Evolutionary conservation across 2,113 vertebrate species (phyloP).

Genomic region (Lucifuga dentata): DNA sequence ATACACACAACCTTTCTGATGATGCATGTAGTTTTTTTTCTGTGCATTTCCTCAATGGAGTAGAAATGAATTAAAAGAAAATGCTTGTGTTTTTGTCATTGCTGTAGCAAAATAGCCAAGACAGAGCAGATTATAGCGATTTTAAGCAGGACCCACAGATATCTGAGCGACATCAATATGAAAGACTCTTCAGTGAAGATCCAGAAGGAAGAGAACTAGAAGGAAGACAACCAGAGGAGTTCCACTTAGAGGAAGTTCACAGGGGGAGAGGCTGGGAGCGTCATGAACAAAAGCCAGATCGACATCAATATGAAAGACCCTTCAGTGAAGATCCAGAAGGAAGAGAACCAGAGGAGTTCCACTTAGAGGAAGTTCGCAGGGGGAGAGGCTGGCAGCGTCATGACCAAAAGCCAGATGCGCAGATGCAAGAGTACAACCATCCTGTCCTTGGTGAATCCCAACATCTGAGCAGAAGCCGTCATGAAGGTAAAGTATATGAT

Average conservation of each 20-base stretch:
- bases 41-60: background rate
- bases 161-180: slow-evolving; percentile 24
- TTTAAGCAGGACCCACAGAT: slow-evolving; percentile 12
- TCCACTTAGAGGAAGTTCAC: slow-evolving; percentile 20
- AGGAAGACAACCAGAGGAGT: slow-evolving; percentile 39
- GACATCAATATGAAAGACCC: slow-evolving; percentile 29
- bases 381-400: slow-evolving; percentile 32
- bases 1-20: no score
- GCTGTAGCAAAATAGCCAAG: slow-evolving; percentile 51
- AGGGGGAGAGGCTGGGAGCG: slow-evolving; percentile 37
- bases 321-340: slow-evolving; percentile 48
- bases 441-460: slow-evolving; percentile 17
- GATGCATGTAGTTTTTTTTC: background rate
- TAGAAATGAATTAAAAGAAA: background rate
- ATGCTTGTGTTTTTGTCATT: slow-evolving; percentile 3
- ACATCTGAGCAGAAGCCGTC: slow-evolving; percentile 33
- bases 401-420: slow-evolving; percentile 6
- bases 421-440: slow-evolving; percentile 29
- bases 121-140: slow-evolving; percentile 45
- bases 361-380: slow-evolving; percentile 35
- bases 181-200: slow-evolving; percentile 41
- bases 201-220: slow-evolving; percentile 42
- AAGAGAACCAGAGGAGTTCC: slow-evolving; percentile 27
- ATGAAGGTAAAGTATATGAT: slow-evolving; percentile 52
- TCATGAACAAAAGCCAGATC: slow-evolving; percentile 21